Evolutionary conservation across 2,797 vertebrate genomes (phyloP), one percentile per base, ranked within the genome.

Genomic region (Xenops minutus): DNA sequence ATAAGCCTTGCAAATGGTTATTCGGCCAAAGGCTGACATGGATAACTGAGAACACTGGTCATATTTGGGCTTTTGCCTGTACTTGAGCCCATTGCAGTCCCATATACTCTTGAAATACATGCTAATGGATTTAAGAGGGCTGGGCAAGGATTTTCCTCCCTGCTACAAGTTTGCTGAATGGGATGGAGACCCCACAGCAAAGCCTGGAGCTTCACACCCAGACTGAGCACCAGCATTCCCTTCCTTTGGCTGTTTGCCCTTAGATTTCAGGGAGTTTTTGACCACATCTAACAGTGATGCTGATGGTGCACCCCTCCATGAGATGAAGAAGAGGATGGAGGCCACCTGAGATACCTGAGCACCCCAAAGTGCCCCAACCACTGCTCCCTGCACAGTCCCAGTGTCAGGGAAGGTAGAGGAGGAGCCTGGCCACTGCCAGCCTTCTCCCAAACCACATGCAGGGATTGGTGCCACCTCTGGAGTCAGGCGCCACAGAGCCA

Each of bases 1-100:
- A 77, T 88, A 94, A 97, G 83, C 85, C 83, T 94, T 76, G 77
- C 75, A 88, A 95, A 94, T 90, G 89, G 68, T 96, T 93, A 78
- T 76, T 95, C 74, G 95, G 92, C 73, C 84, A 59, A 80, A 96
- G 81, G 90, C 76, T 88, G 76, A 62, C 68, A 55, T 6, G 54
- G 88, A 56, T 86, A 93, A 92, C 63, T 17, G 66, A 88, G 37
- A 62, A 83, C 69, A 89, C 41, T 43, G 91, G 72, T 52, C 63
- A 81, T 32, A 51, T 26, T 41, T 30, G 36, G 14, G 44, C 17
- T 71, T 66, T 78, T 39, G n/a, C 26, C 62, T 67, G 30, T 15
- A n/a, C 39, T 34, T 27, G 30, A 83, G 81, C 26, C 64, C 23
- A 29, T 21, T 22, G 23, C 5, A 36, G 34, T 26, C 32, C 19